Conservation (phyloP, 2,888 invertebrate genomes). For the Philereme vetulata region DNA sequence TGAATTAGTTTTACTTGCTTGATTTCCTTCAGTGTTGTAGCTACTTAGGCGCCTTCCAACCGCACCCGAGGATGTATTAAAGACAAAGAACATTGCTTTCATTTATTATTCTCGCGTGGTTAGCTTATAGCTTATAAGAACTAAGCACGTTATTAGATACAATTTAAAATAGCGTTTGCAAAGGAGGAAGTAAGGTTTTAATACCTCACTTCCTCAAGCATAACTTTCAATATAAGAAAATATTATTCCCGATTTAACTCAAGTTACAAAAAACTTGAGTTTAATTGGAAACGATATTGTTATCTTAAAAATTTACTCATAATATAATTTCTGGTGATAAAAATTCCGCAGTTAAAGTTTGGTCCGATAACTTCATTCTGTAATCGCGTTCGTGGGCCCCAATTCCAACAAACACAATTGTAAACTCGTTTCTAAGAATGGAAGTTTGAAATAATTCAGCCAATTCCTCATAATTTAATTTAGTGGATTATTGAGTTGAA, state of each 20-base stretch:
- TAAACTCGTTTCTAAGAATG: constrained; percentile 25
- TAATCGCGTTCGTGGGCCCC: constrained; percentile 22
- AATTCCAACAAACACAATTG: constrained; percentile 25
- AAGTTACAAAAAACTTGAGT: not conserved
- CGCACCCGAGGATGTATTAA: constrained; percentile 21
- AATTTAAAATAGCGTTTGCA: constrained; percentile 13
- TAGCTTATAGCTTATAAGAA: constrained; percentile 23
- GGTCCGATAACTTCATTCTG: constrained; percentile 12
- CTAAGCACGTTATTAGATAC: constrained; percentile 21
- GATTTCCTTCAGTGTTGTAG: constrained; percentile 35
- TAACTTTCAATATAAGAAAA: constrained; percentile 13
- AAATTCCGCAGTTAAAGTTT: constrained; percentile 16
- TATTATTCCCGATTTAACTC: not conserved
- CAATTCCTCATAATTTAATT: constrained; percentile 45
- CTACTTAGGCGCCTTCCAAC: constrained; percentile 9
- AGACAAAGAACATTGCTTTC: constrained; percentile 30
- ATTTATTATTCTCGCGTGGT: constrained; percentile 20
- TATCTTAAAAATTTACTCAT: constrained; percentile 1
- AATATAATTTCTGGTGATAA: constrained; percentile 2
- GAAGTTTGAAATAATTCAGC: constrained; percentile 41
- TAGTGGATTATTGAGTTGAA: constrained; percentile 40
- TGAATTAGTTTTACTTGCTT: constrained; percentile 44
- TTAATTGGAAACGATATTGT: constrained; percentile 8
- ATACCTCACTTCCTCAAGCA: constrained; percentile 9
- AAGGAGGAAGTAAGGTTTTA: constrained; percentile 9